phyloP scores from a whole-genome alignment of 92 coral and sea anemone genomes.

The Heliopora coerulea region DNA sequence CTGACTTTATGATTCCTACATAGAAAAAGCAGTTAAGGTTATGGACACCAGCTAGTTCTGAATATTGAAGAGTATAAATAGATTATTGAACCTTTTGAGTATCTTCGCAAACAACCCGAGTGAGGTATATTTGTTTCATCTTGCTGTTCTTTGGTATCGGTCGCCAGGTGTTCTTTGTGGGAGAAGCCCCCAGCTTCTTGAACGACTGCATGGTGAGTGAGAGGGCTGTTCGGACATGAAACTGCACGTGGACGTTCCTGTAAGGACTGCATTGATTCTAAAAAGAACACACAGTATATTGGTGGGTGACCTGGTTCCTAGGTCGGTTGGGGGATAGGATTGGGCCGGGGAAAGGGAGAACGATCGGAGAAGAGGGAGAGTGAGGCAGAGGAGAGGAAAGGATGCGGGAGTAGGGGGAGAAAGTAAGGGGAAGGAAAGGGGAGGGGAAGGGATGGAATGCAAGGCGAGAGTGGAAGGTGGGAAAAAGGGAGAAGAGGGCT shows the following conservation, averaged over 20 bases:
- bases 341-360: too few relatives aligned
- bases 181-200: not conserved
- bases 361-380: too few relatives aligned
- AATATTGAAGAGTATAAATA: not conserved
- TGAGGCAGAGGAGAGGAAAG: too few relatives aligned
- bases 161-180: not conserved
- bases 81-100: not conserved
- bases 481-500: too few relatives aligned
- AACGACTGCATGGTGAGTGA: not conserved
- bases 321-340: too few relatives aligned
- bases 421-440: too few relatives aligned
- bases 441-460: too few relatives aligned
- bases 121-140: not conserved
- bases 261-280: not conserved
- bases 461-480: too few relatives aligned
- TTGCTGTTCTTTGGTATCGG: constrained; percentile 1
- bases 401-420: too few relatives aligned
- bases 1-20: not conserved
- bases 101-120: not conserved
- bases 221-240: constrained; percentile 37
- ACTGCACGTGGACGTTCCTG: constrained; percentile 4
- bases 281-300: not conserved
- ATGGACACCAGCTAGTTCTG: too few relatives aligned
- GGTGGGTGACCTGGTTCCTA: too few relatives aligned
- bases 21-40: not conserved